Base-by-base conservation (phyloP, 1,140 invertebrate genomes). In the Zaprionus taronus region DNA sequence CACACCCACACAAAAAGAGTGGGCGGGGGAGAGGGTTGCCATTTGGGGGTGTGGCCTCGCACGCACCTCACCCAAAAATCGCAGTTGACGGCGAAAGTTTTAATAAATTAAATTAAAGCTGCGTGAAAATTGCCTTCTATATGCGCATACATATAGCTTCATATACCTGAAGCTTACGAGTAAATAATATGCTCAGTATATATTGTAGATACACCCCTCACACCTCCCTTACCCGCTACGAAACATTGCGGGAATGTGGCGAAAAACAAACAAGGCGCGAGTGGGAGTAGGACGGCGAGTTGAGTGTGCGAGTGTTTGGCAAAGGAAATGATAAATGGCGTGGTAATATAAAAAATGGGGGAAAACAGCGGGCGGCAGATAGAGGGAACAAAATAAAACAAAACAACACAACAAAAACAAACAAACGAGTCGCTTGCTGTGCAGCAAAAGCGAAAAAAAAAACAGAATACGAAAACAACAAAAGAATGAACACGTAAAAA, bases 31-130 rank as follows among this genome's bases (percentile, higher is more conserved):
- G 31, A 57, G 65, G 63, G 66, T 64, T 58, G 31, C 47, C 47
- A 20, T n/a, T 9, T 12, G 62, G 71, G 80, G 81, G 81, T 76
- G 81, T 77, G 81, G 73, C 49, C 64, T 66, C 34, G 62, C 84
- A 89, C 84, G 84, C 84, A 89, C 81, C 81, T 70, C 67, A 56
- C 57, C 65, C 55, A 36, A 79, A 81, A 79, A 78, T 72, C 72
- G 80, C 80, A 73, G 78, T 51, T 69, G 72, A 70, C 55, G 55
- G 36, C 68, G 57, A 64, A 77, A 76, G 74, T 83, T 87, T 87
- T 89, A 90, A 89, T 91, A 89, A 89, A 89, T 89, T 89, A 89
- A 89, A 85, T 89, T 89, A 89, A 89, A 91, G 79, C 79, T 83
- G 81, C 81, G 80, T 82, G 85, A 80, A 80, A 85, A 90, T 90